Evolutionary conservation across 2,113 vertebrate species (phyloP), one percentile per base, ranked within the genome.

Genomic region (Piaya cayana): DNA sequence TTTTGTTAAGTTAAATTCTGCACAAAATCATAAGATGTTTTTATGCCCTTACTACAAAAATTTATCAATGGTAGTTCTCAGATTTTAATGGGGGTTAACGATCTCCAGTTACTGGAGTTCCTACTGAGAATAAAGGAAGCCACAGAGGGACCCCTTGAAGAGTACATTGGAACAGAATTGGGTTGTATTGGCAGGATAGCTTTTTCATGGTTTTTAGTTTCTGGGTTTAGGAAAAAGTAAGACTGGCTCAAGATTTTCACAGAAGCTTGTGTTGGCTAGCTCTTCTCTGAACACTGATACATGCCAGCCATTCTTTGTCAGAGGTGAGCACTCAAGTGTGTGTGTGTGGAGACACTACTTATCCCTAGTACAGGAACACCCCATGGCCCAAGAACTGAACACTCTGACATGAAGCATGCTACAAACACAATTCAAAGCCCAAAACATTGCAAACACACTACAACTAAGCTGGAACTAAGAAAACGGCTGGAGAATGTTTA

Each of bases 181-280:
- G 45, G 68, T 34, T 82, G 27, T 55, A 49, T 34, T 88, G 92
- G 90, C 87, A 93, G 68, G 43, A 74, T 4, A 83, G 17, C 13
- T 60, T 83, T 77, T 78, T 81, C 56, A 71, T 91, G 19, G 15
- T 90, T 92, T 77, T 79, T 39, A 47, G 53, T 70, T 85, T 82
- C 76, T 72, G 32, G 14, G 74, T 77, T 88, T 25, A 83, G 82
- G 68, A 92, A 94, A 90, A 90, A 80, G 39, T 72, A 90, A 81
- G 56, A 74, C 37, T 7, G 10, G 34, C 71, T 88, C 42, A 56
- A 86, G 71, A n/a, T 64, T 88, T 93, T 60, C 72, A 84, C 18
- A 93, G 16, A 56, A 95, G 83, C 86, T 93, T 94, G 34, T 86
- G 64, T 84, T 93, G 95, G 96, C 80, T 34, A 55, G 12, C 23